phyloP scores from a whole-genome alignment of 1,140 invertebrate genomes.

The Leptinotarsa texana region DNA sequence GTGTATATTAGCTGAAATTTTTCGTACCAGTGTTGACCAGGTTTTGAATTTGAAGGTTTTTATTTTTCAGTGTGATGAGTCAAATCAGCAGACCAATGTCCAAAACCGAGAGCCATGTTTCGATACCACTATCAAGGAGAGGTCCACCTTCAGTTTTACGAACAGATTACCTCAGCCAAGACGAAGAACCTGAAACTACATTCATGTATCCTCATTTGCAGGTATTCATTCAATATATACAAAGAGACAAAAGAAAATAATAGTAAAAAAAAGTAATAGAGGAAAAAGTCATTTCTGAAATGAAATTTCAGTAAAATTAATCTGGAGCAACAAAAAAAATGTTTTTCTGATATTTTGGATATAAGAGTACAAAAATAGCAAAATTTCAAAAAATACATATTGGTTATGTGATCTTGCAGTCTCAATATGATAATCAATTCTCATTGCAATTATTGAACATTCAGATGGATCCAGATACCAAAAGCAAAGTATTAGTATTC shows the following conservation, averaged over 20 bases:
- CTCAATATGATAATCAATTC: no score
- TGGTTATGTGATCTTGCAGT: no score
- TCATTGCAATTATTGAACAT: no score
- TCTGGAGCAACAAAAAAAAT: no score
- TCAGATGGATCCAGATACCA: no score
- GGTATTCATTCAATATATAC: slow-evolving; percentile 50
- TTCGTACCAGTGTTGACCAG: no score
- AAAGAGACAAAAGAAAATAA: background rate
- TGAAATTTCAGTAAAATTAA: no score
- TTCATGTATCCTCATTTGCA: slow-evolving; percentile 69
- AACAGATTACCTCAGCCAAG: slow-evolving; percentile 58
- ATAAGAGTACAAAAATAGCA: no score
- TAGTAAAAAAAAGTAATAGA: background rate
- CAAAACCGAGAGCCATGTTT: slow-evolving; percentile 64
- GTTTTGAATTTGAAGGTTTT: background rate
- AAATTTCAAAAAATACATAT: no score
- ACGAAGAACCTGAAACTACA: slow-evolving; percentile 58
- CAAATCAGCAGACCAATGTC: slow-evolving; percentile 61
- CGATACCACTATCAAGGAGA: slow-evolving; percentile 58
- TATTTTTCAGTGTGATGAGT: slow-evolving; percentile 46
- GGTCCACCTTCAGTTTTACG: slow-evolving; percentile 57
- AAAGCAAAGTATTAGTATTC: no score
- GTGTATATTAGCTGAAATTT: no score
- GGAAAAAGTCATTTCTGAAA: slow-evolving; percentile 40
- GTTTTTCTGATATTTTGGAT: no score